Evolutionary conservation across 1,140 invertebrate species (phyloP).

Genomic region (Drosophila arawakana): DNA sequence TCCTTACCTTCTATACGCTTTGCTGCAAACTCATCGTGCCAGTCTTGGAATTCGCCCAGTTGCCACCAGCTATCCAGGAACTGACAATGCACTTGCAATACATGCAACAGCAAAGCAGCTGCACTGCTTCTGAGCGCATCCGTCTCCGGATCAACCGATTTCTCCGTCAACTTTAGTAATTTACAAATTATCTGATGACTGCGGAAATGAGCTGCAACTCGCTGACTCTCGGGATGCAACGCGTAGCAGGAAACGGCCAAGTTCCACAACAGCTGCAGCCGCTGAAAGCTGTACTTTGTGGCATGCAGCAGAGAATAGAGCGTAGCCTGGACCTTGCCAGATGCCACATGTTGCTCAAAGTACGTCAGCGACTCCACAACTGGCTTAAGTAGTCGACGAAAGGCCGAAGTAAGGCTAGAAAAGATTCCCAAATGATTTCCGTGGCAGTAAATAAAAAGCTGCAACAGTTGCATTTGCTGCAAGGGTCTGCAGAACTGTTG

Average conservation of each 20-base stretch:
- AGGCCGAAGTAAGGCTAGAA: neutral
- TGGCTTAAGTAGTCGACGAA: slow-evolving; percentile 40
- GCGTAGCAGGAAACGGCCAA: neutral
- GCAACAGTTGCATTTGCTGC: slow-evolving; percentile 40
- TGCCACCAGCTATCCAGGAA: slow-evolving; percentile 50
- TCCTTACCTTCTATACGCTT: neutral
- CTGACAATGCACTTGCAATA: slow-evolving; percentile 35
- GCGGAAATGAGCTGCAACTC: slow-evolving; percentile 2
- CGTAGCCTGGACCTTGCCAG: neutral
- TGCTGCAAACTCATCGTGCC: slow-evolving; percentile 29
- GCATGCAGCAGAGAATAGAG: neutral
- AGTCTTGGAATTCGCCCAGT: slow-evolving; percentile 36
- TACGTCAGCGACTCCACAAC: slow-evolving; percentile 39
- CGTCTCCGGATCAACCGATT: neutral
- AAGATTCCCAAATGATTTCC: slow-evolving; percentile 19
- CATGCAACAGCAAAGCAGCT: slow-evolving; percentile 24
- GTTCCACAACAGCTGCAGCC: slow-evolving; percentile 7
- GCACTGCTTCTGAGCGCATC: neutral
- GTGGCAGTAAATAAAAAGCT: slow-evolving; percentile 15
- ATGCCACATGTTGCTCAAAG: slow-evolving; percentile 8
- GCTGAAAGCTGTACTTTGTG: neutral
- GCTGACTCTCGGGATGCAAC: neutral
- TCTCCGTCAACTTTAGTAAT: neutral
- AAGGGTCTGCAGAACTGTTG: neutral
- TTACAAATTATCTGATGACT: slow-evolving; percentile 9